Evolutionary conservation across 2,113 vertebrate species (phyloP).

Genomic region (Bothrops jararaca): DNA sequence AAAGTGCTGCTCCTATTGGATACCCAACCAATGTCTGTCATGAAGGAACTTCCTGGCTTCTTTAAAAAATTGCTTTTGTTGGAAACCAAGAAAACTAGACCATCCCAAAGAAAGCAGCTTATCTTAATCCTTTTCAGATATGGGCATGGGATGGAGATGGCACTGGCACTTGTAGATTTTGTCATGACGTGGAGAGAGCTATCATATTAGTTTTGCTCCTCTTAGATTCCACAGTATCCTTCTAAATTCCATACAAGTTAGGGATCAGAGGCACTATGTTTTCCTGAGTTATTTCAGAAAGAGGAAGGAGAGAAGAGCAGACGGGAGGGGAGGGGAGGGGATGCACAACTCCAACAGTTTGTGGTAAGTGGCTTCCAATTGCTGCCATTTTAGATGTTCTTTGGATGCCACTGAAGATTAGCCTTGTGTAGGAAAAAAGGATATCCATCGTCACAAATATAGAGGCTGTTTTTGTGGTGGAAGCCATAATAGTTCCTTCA

Average conservation of each 20-base stretch:
- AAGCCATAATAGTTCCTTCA: neutral
- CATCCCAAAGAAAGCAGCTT: neutral
- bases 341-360: neutral
- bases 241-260: too few relatives aligned
- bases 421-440: neutral
- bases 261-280: neutral
- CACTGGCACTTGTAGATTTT: neutral
- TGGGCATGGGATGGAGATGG: neutral
- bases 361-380: neutral
- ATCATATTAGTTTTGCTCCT: neutral
- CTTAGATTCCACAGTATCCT: neutral
- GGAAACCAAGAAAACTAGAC: neutral
- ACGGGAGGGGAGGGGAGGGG: neutral
- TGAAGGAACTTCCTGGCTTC: neutral
- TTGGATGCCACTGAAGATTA: neutral
- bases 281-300: neutral
- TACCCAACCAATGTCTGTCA: too few relatives aligned
- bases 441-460: neutral
- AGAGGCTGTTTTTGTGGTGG: neutral
- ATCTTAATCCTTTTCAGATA: neutral
- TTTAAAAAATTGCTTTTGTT: neutral
- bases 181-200: neutral
- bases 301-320: neutral
- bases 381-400: neutral
- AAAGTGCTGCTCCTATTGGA: neutral